Evolutionary conservation across 2,113 vertebrate genomes (phyloP).

Genomic region (Sciurus niger): DNA sequence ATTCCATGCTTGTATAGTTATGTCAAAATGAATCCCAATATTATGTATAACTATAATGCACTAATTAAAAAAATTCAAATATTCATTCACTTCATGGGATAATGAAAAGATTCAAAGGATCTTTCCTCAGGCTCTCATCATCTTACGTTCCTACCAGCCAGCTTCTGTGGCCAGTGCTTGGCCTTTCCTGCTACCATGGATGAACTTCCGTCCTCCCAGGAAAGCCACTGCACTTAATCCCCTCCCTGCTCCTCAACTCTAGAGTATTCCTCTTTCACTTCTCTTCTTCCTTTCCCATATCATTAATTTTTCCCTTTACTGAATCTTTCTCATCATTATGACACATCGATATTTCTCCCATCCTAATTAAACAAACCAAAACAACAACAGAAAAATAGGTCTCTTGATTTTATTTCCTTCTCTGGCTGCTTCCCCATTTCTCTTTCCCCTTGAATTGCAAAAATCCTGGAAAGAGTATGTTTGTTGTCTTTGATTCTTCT

Average conservation of each 20-base stretch:
- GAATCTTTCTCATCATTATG: neutral
- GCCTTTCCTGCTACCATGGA: too few species aligned
- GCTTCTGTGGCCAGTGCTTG: too few species aligned
- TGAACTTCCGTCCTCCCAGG: too few species aligned
- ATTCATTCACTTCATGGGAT: neutral
- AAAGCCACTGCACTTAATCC: too few species aligned
- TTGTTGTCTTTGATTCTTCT: neutral
- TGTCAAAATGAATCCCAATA: too few species aligned
- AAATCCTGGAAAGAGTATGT: neutral
- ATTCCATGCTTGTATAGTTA: too few species aligned
- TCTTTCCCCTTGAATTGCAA: neutral
- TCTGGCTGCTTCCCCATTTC: neutral
- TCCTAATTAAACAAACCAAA: neutral
- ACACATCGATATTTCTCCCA: neutral
- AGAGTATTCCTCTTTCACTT: neutral
- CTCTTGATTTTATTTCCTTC: neutral
- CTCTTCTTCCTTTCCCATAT: neutral
- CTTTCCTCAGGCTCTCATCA: neutral
- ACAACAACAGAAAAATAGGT: neutral
- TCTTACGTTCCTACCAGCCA: too few species aligned
- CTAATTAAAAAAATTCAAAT: conserved; percentile 1
- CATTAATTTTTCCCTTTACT: neutral
- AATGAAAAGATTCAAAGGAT: neutral
- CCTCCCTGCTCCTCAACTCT: too few species aligned
- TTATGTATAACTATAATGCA: too few species aligned